Evolutionary conservation across 2,888 invertebrate genomes (phyloP).

Genomic region (Calliphora vomitoria): DNA sequence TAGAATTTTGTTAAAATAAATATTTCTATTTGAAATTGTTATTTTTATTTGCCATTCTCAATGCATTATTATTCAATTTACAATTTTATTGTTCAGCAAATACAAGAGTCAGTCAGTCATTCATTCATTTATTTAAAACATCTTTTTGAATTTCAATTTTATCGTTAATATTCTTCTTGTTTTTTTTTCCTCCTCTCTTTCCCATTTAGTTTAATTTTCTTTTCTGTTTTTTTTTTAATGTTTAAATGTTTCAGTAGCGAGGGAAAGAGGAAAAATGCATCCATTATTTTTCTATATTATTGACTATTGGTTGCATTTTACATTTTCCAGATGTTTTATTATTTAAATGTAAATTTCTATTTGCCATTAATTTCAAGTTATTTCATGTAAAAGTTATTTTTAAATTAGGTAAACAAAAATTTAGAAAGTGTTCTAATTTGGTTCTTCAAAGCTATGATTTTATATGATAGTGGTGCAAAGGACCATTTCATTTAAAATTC

Average conservation of each 20-base stretch:
- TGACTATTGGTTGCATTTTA: constrained; percentile 69
- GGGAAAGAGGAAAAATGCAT: constrained; percentile 2
- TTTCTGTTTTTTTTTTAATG: neutral
- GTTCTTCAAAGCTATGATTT: too few species aligned
- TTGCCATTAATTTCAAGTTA: neutral
- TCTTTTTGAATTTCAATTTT: constrained; percentile 63
- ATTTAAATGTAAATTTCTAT: constrained; percentile 33
- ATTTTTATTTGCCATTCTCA: constrained; percentile 48
- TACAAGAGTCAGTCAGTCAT: constrained; percentile 34
- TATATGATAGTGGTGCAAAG: too few species aligned
- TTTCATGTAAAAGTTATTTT: too few species aligned
- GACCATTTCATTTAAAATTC: too few species aligned
- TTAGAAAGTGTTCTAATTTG: too few species aligned
- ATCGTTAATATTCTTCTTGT: constrained; percentile 44
- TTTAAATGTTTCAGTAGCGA: neutral
- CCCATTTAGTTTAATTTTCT: neutral
- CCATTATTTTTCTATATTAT: constrained; percentile 58
- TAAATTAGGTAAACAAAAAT: too few species aligned
- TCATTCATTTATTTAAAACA: constrained; percentile 30
- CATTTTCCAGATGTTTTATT: constrained; percentile 69
- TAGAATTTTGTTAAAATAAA: neutral
- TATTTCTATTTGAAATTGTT: constrained; percentile 28
- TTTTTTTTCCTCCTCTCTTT: neutral
- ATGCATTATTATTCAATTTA: constrained; percentile 65
- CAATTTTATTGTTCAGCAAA: constrained; percentile 46